Base-by-base conservation (phyloP, 1,140 invertebrate genomes). In the Mya arenaria region DNA sequence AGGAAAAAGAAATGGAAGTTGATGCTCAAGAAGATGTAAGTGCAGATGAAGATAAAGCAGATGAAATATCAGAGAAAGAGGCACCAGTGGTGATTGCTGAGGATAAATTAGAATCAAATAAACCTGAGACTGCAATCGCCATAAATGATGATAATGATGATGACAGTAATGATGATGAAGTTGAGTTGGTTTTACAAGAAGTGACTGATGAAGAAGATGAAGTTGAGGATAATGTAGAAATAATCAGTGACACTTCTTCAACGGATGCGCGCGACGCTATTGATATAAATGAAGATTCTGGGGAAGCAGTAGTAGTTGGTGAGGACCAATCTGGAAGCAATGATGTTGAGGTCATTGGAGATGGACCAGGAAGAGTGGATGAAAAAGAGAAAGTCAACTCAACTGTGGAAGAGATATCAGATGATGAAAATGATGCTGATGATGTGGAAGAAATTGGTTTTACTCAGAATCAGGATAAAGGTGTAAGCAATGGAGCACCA, bases 251-350 rank as follows among this genome's bases (percentile, higher is more conserved):
- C 19, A 15, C 44, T 63, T 36, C 25, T 52, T 48, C 17, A 32
- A 30, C 30, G 37, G 37, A n/a, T 23, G 23, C n/a, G 1, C 34
- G 68, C 34, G 60, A 78, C 30, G 39, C 60, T 34, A 65, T 52
- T 39, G 60, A 55, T 10, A 13, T 63, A 28, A 71, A 87, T 84
- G 58, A 82, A 55, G 60, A 84, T 80, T 56, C 60, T 73, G 56
- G 58, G 52, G 44, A 78, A 62, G 56, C 30, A 56, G 5, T 82
- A 34, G 55, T 65, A 19, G 74, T 39, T 13, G 36, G 83, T 19
- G 73, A 58, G 48, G 73, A 84, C 69, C 32, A 39, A 72, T 19
- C 44, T 58, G 58, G 36, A 25, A 41, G 55, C 17, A 58, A 44
- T 62, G 68, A 48, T 48, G 25, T 71, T 15, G 52, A 39, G 36